Conservation (phyloP, 2,113 vertebrate species). For the Hippocampus zosterae region DNA sequence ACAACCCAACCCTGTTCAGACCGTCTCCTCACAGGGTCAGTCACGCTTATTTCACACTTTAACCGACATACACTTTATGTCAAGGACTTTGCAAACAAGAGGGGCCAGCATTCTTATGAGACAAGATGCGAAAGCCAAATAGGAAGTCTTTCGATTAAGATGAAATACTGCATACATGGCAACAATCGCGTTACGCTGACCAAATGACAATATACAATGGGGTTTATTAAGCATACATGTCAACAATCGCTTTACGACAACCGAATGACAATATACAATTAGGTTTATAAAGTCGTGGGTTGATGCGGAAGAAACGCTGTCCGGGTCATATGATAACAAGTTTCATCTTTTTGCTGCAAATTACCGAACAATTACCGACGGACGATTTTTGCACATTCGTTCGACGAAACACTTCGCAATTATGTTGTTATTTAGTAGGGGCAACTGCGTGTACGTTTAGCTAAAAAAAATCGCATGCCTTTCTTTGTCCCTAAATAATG, state of each 20-base stretch:
- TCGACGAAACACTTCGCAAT: neutral
- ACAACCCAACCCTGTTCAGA: neutral
- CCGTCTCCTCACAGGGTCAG: neutral
- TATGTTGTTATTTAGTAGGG: neutral
- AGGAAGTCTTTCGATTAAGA: neutral
- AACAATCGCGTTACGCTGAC: neutral
- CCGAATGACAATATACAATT: neutral
- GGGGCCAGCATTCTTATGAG: neutral
- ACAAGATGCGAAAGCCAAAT: neutral
- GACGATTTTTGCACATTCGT: neutral
- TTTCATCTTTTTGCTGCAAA: neutral
- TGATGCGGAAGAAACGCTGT: neutral
- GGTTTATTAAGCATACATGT: neutral
- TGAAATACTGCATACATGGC: neutral
- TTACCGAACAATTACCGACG: neutral
- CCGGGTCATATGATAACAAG: neutral
- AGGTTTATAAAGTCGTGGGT: neutral
- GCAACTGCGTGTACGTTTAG: neutral
- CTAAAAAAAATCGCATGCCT: neutral
- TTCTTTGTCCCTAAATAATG: slow-evolving; percentile 2
- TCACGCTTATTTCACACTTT: neutral
- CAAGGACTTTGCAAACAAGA: neutral
- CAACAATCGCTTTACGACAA: neutral
- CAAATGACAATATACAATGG: neutral
- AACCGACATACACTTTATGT: neutral